Evolutionary conservation across 2,797 vertebrate species (phyloP).

Genomic region (Melanotaenia boesemani): DNA sequence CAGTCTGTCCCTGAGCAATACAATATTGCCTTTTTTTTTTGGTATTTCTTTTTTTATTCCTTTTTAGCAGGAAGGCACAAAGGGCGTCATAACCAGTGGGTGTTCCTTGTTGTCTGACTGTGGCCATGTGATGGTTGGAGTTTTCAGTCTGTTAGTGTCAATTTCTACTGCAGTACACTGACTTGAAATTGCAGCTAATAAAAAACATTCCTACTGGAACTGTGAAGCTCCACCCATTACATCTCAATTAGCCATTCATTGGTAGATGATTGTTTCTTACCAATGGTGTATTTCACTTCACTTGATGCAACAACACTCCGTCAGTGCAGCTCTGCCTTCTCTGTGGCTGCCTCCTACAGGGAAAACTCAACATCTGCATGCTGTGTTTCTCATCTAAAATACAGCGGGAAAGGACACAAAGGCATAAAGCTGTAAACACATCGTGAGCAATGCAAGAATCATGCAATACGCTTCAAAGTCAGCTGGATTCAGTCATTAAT

Average conservation of each 20-base stretch:
- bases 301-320: slow-evolving; percentile 60
- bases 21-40: slow-evolving; percentile 12
- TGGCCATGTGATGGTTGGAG: slow-evolving; percentile 66
- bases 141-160: slow-evolving; percentile 25
- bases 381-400: slow-evolving; percentile 38
- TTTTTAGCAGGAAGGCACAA: slow-evolving; percentile 67
- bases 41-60: slow-evolving; percentile 14
- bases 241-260: slow-evolving; percentile 61
- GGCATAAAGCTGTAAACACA: neutral
- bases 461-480: neutral
- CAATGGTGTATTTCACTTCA: slow-evolving; percentile 66
- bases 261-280: slow-evolving; percentile 54
- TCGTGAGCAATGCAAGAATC: neutral
- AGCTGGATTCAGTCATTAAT: slow-evolving; percentile 19
- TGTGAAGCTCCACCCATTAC: slow-evolving; percentile 61
- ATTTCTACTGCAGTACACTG: neutral
- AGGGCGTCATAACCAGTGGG: slow-evolving; percentile 52
- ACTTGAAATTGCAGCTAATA: neutral
- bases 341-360: slow-evolving; percentile 46
- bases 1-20: slow-evolving; percentile 21
- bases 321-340: slow-evolving; percentile 50
- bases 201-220: neutral
- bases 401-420: slow-evolving; percentile 68
- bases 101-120: slow-evolving; percentile 64
- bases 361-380: slow-evolving; percentile 63